Conservation (phyloP, 2,113 vertebrate species). For the Urocynchramus pylzowi region DNA sequence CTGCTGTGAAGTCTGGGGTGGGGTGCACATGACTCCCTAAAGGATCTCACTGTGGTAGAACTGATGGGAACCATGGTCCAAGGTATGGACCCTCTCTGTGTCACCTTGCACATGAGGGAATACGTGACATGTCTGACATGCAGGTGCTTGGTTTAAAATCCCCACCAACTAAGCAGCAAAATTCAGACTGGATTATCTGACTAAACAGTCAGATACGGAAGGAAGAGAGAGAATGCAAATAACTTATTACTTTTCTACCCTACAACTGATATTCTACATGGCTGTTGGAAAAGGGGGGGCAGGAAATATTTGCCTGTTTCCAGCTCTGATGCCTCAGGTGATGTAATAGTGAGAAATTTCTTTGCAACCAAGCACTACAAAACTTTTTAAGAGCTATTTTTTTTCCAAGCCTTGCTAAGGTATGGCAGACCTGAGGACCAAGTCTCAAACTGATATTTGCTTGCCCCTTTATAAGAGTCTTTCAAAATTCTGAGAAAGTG, state of each 20-base stretch:
- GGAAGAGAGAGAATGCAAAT: neutral
- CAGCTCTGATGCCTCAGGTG: neutral
- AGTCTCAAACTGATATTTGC: neutral
- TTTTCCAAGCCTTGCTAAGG: neutral
- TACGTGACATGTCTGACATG: neutral
- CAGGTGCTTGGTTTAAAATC: neutral
- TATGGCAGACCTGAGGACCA: neutral
- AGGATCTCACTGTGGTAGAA: neutral
- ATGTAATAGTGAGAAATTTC: neutral
- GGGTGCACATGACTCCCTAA: neutral
- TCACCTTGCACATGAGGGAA: neutral
- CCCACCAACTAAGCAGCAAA: neutral
- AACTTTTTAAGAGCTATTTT: neutral
- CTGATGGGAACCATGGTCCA: neutral
- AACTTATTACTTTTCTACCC: neutral
- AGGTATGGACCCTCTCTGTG: neutral
- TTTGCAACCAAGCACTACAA: neutral
- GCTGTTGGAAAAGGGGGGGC: accelerated
- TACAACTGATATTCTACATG: neutral
- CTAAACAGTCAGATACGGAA: neutral
- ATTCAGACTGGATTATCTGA: no score
- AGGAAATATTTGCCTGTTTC: neutral
- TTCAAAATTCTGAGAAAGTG: neutral
- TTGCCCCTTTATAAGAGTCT: neutral
- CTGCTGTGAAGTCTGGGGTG: neutral